Percentiles rank a stretch among this genome's conserved stretches.
These are phyloP conservation scores for Lepetodrilus schrolli DNA, from an alignment of 2,888 invertebrate genomes.

Conservation along the genomic window DNA sequence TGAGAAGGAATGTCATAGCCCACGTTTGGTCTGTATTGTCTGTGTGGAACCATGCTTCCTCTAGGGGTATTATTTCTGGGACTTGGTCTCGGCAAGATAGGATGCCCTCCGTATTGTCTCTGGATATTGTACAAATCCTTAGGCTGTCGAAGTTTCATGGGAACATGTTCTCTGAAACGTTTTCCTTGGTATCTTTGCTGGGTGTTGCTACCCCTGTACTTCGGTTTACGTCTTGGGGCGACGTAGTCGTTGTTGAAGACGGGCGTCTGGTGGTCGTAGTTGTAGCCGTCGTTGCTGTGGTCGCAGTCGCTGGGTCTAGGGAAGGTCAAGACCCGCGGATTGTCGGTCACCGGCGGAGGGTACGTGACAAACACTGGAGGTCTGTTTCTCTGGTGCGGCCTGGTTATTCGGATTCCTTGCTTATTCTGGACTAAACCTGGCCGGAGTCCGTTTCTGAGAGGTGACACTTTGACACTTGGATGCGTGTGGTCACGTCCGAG, in stretches of 20 bases:
- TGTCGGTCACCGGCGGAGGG: background rate
- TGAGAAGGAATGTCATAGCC: background rate
- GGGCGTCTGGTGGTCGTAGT: background rate
- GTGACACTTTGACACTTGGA: background rate
- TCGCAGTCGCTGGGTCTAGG: constrained; percentile 5
- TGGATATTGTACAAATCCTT: background rate
- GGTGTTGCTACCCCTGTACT: too few relatives aligned
- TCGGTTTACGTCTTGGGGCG: background rate
- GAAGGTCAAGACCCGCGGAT: background rate
- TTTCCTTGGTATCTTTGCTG: too few relatives aligned
- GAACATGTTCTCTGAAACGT: background rate
- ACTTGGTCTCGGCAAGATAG: too few relatives aligned
- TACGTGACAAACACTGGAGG: background rate
- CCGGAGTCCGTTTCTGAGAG: background rate
- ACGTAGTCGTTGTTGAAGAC: background rate
- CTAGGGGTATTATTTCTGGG: background rate
- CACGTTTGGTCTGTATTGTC: background rate
- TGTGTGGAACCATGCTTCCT: background rate
- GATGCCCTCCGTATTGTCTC: too few relatives aligned
- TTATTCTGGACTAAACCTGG: background rate
- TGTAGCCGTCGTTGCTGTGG: background rate
- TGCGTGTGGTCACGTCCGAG: constrained; percentile 6
- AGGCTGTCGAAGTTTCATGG: background rate
- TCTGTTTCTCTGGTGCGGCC: background rate
- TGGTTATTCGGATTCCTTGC: background rate